Percentiles rank a stretch among this genome's conserved stretches.
These are phyloP conservation scores for Picathartes gymnocephalus DNA, from an alignment of 2,113 vertebrate species.

Conservation along the genomic window DNA sequence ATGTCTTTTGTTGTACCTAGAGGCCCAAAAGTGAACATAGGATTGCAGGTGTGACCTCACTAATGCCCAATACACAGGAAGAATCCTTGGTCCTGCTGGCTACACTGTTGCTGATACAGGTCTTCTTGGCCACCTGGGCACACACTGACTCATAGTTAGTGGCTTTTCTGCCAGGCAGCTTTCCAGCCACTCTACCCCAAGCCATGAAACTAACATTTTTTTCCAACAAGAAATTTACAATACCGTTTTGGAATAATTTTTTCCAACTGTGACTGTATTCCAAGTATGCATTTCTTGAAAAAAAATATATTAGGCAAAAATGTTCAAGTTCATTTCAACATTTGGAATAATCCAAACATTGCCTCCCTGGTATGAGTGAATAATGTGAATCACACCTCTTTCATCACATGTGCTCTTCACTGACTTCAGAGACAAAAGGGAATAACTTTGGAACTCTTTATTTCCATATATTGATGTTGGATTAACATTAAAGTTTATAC, in stretches of 20 bases:
- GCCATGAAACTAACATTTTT: not conserved
- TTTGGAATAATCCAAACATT: not conserved
- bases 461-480: not conserved
- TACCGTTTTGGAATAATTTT: not conserved
- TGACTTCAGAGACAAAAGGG: not conserved
- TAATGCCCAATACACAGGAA: fast-evolving
- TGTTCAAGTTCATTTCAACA: fast-evolving
- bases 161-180: not conserved
- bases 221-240: not conserved
- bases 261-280: not conserved
- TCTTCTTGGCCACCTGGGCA: not conserved
- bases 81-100: not conserved
- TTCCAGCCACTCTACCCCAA: not conserved
- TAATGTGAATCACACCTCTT: not conserved
- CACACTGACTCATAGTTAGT: not conserved
- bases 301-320: not conserved
- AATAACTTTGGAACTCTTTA: not conserved
- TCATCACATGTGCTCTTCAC: not conserved
- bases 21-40: not conserved
- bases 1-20: not conserved
- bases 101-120: not conserved
- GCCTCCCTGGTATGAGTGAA: not conserved
- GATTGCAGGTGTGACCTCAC: not conserved
- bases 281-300: not conserved
- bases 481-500: not conserved